Percentiles rank a stretch among this genome's conserved stretches.
These are phyloP conservation scores for Mesocricetus auratus DNA, from an alignment of 2,113 vertebrate species.

Conservation along the genomic window DNA sequence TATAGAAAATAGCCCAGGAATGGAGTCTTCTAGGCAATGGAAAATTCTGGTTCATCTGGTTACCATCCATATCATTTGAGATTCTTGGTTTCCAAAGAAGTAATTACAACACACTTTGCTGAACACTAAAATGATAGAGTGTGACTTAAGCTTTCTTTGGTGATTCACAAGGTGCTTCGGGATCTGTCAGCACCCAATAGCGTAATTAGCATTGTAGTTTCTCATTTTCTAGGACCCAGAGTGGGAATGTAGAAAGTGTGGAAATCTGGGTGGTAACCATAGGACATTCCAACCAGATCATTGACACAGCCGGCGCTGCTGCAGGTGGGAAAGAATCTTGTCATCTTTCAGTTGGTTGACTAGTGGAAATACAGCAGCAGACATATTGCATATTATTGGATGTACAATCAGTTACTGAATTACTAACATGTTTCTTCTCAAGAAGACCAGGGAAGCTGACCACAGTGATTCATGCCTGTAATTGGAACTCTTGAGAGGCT, in stretches of 20 bases:
- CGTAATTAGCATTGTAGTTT: neutral
- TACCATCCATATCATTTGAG: slow-evolving; percentile 57
- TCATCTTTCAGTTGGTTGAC: neutral
- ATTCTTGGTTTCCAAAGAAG: slow-evolving; percentile 67
- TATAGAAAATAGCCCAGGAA: slow-evolving; percentile 46
- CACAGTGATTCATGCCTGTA: neutral
- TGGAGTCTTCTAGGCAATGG: slow-evolving; percentile 65
- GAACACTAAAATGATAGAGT: slow-evolving; percentile 38
- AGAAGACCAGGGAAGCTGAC: neutral
- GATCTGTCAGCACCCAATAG: neutral
- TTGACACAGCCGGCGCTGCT: neutral
- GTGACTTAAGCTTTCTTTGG: slow-evolving; percentile 53
- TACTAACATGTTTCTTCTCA: neutral
- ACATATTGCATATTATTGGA: neutral
- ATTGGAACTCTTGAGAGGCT: neutral
- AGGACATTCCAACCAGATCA: neutral
- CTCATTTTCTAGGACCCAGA: slow-evolving; percentile 19
- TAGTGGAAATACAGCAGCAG: slow-evolving; percentile 2
- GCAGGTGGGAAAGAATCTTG: neutral
- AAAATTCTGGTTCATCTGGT: slow-evolving; percentile 75
- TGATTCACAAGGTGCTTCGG: slow-evolving; percentile 48
- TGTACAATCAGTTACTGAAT: neutral
- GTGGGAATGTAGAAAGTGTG: slow-evolving; percentile 13
- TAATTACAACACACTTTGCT: slow-evolving; percentile 61
- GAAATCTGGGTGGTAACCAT: neutral